Conservation (phyloP, 2,888 invertebrate species). For the Euplagia quadripunctaria region DNA sequence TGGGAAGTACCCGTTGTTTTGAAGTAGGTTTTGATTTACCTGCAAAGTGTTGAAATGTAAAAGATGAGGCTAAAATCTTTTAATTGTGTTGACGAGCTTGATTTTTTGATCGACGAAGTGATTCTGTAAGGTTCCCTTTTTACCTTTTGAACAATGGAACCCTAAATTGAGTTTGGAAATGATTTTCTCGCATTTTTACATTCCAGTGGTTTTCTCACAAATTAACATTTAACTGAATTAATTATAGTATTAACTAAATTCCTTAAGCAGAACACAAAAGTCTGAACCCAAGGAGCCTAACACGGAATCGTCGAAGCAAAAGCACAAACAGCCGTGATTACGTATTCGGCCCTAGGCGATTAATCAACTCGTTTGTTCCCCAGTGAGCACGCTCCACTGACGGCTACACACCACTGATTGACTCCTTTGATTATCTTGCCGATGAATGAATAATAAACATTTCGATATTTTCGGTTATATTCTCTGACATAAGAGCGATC, state of each 20-base stretch:
- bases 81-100: no score
- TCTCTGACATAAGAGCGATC: constrained; percentile 6
- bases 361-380: constrained; percentile 65
- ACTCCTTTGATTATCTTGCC: constrained; percentile 64
- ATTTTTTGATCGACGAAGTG: no score
- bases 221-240: constrained; percentile 2
- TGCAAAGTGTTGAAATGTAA: no score
- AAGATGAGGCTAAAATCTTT: no score
- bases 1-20: no score
- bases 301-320: constrained; percentile 36
- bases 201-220: not conserved
- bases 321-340: constrained; percentile 54
- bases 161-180: not conserved
- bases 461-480: constrained; percentile 43
- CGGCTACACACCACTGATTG: constrained; percentile 57
- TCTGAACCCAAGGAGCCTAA: constrained; percentile 27
- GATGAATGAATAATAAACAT: constrained; percentile 62
- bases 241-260: constrained; percentile 8
- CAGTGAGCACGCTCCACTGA: constrained; percentile 56
- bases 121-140: no score
- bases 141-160: not conserved
- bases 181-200: not conserved
- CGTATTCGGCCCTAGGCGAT: constrained; percentile 52
- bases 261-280: not conserved
- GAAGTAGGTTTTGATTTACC: no score